Base-by-base conservation (phyloP, 2,888 invertebrate genomes). In the Spodoptera littoralis region DNA sequence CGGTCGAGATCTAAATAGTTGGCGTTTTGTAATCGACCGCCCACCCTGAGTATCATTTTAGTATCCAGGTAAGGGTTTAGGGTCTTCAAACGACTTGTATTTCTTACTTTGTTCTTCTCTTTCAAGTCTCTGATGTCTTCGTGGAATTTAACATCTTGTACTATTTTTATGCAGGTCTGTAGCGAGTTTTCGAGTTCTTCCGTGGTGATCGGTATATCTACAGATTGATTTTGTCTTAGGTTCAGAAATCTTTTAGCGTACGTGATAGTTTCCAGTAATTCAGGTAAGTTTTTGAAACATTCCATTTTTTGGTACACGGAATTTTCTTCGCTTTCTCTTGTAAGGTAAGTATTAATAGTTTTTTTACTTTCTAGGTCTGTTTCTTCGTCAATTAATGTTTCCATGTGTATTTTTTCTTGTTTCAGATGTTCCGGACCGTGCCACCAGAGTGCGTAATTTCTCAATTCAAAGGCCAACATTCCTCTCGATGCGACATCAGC, bases 141-240 rank as follows among this genome's bases (percentile, higher is more conserved):
- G 1, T 50, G 9, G 3, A 57, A 58, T 44, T 5, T n/a, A 49
- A 41, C 46, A 24, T 45, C 22, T 51, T 59, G 51, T 45, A 2
- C 24, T 18, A 59, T 41, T 46, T 51, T 36, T 51, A 59, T 51
- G 13, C 59, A 59, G 36, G 5, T 59, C 24, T 59, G 51, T 11
- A 51, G 41, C 22, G 51, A 50, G 18, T 44, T 30, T 50, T 57
- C 50, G 9, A 57, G 57, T 57, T 57, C 49, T 18, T 50, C 57
- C 9, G 44, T 45, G 44, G 44, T 58, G 24, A 57, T 49, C 13
- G 18, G 4, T 3, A 43, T 44, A 44, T 52, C n/a, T 43, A 27
- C 44, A 11, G 52, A n/a, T 27, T 43, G 43, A 52, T 43, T 49
- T 30, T 43, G 13, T 30, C 1, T 43, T 43, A 57, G 9, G 9